phyloP scores from a whole-genome alignment of 2,113 vertebrate species.

The sheep (Ovis aries) region ARS-UI_Ramb_v3.0 NC_056054.1:45408001-45408500 shows the following conservation, averaged over 20 bases:
- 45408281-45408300: background rate
- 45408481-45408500: background rate
- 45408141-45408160: background rate
- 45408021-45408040: background rate
- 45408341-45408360: background rate
- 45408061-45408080: background rate
- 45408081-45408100: background rate
- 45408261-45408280: background rate
- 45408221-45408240: background rate
- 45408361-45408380: background rate
- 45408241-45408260: background rate
- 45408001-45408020: background rate
- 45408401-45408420: background rate
- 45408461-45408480: background rate
- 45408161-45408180: background rate
- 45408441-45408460: background rate
- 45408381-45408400: background rate
- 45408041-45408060: background rate
- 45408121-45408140: background rate
- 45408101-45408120: background rate
- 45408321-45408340: background rate
- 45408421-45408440: background rate
- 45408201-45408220: background rate
- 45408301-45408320: background rate
- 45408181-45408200: background rate